Base-by-base conservation (phyloP, 2,113 vertebrate species). In the Sinocyclocheilus anshuiensis region DNA sequence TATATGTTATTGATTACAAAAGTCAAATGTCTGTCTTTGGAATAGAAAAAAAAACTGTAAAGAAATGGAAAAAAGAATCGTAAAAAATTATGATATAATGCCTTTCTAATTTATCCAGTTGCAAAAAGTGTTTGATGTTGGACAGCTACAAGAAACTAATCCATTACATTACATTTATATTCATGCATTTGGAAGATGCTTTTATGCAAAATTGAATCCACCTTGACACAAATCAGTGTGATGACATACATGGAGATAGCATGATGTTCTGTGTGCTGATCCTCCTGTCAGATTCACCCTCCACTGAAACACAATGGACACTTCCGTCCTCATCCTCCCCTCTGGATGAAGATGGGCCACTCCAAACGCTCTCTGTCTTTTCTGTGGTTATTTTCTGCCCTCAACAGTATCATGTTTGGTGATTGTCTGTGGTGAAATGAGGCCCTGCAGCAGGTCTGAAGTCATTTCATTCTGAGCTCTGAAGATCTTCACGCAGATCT, bases 381-480 rank as follows among this genome's bases (percentile, higher is more conserved):
- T 36, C 53, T 39, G 77, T n/a, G 8, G 15, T 22, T 39, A 59
- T 39, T 59, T 57, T 77, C 24, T 55, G 2, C 48, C 24, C 50
- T 78, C 50, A 42, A 22, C 45, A 75, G 42, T n/a, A 75, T 75
- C 36, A 12, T 48, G 39, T 77, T 77, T 77, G 39, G 75, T 77
- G n/a, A 50, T 26, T 77, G n/a, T 53, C 45, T 77, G 11, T 50
- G n/a, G 22, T 50, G n/a, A 48, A 77, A 42, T 42, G 36, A 55
- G 76, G 71, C 72, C 76, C 76, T 76, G 74, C 42, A 48, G 74
- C 42, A 2, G 22, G 6, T 50, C 33, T 57, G 15, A 1, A 55
- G 16, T 78, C 13, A 55, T 78, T 57, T 78, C 24, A 29, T 78
- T 26, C 76, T 33, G 29, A 33, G 29, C 29, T 33, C 29, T 33